A percentile compares a stretch with the other conserved stretches of the same genome.
phyloP scores from a whole-genome alignment of 2,888 invertebrate genomes.

The Alsophila aescularia region DNA sequence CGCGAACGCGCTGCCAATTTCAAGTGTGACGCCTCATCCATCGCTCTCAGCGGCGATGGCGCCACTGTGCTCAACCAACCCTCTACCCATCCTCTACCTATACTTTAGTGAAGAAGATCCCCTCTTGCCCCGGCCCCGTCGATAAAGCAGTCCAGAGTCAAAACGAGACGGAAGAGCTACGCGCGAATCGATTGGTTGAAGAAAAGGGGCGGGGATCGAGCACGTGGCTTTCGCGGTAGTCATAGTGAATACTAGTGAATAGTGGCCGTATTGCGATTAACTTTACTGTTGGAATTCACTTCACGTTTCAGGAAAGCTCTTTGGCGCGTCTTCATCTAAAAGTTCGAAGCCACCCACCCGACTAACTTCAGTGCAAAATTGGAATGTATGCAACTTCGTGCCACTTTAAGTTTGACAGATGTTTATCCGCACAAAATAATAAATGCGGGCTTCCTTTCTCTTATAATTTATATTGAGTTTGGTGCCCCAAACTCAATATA shows the following conservation, averaged over 20 bases:
- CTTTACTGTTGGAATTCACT: conserved; percentile 60
- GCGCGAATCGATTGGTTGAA: conserved; percentile 77
- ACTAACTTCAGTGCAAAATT: conserved; percentile 31
- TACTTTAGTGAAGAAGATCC: conserved; percentile 50
- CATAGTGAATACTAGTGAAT: conserved; percentile 53
- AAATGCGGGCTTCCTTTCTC: too few relatives aligned
- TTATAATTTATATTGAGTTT: too few relatives aligned
- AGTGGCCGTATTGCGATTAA: conserved; percentile 54
- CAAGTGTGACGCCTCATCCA: conserved; percentile 53
- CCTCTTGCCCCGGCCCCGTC: conserved; percentile 61
- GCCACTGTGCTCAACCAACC: conserved; percentile 59
- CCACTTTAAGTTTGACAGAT: neutral
- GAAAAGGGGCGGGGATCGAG: conserved; percentile 75
- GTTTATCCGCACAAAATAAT: neutral
- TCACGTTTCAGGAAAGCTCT: conserved; percentile 56
- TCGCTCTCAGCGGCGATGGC: conserved; percentile 55
- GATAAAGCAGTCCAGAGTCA: conserved; percentile 67
- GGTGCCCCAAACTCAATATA: too few relatives aligned
- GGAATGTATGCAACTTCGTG: neutral
- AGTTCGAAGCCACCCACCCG: conserved; percentile 40
- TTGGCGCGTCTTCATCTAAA: conserved; percentile 50
- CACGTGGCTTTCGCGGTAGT: conserved; percentile 73
- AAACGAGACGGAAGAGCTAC: conserved; percentile 66
- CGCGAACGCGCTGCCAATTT: conserved; percentile 60
- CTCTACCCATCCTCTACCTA: conserved; percentile 28